phyloP scores from a whole-genome alignment of 2,888 invertebrate species.

The Molanna angustata region DNA sequence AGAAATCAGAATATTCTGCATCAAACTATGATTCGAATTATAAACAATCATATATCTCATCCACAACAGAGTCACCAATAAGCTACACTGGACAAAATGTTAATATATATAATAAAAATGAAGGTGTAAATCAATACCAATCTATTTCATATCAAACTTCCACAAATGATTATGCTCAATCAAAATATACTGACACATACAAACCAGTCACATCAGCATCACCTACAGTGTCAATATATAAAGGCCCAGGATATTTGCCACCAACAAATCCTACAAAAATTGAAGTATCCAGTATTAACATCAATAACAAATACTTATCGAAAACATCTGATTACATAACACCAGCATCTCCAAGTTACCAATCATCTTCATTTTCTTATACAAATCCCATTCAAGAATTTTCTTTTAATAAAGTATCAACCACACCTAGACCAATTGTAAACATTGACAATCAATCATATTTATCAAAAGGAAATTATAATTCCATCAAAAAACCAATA shows the following conservation, averaged over 20 bases:
- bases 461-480: slow-evolving; percentile 26
- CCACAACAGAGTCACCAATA: slow-evolving; percentile 14
- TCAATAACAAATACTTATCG: slow-evolving; percentile 9
- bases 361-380: slow-evolving; percentile 32
- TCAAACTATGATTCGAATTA: slow-evolving; percentile 19
- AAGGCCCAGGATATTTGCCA: slow-evolving; percentile 35
- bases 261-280: slow-evolving; percentile 38
- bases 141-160: slow-evolving; percentile 27
- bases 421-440: slow-evolving; percentile 31
- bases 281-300: background rate
- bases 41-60: slow-evolving; percentile 23
- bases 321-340: slow-evolving; percentile 26
- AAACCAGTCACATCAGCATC: slow-evolving; percentile 38
- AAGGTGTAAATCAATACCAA: slow-evolving; percentile 18
- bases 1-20: slow-evolving; percentile 26
- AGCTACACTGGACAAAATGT: slow-evolving; percentile 11
- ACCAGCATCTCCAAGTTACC: slow-evolving; percentile 23
- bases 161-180: slow-evolving; percentile 16
- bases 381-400: slow-evolving; percentile 43
- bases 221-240: slow-evolving; percentile 21
- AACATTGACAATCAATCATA: slow-evolving; percentile 26
- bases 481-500: slow-evolving; percentile 34
- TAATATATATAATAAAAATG: slow-evolving; percentile 12
- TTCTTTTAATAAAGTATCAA: slow-evolving; percentile 36
- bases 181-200: slow-evolving; percentile 36